Evolutionary conservation across 2,888 invertebrate genomes (phyloP).

Genomic region (Drosophila nigricruria): DNA sequence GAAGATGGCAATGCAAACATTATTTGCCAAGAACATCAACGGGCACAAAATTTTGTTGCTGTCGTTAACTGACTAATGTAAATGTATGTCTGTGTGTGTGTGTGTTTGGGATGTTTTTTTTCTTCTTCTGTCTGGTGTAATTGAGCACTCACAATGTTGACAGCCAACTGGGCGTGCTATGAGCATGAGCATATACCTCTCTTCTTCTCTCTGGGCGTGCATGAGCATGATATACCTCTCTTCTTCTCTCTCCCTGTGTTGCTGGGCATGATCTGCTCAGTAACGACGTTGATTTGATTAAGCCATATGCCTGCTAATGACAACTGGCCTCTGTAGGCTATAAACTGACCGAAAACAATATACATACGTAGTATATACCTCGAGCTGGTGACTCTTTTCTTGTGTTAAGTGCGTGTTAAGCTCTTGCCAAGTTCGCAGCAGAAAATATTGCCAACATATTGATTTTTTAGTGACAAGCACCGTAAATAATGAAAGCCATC

Average conservation of each 20-base stretch:
- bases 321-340: conserved; percentile 22
- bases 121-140: conserved; percentile 46
- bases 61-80: conserved; percentile 72
- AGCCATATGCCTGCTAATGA: conserved; percentile 66
- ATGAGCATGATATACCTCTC: conserved; percentile 10
- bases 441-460: conserved; percentile 22
- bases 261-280: conserved; percentile 21
- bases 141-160: conserved; percentile 56
- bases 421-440: background rate
- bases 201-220: background rate
- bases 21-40: conserved; percentile 34
- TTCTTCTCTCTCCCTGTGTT: background rate
- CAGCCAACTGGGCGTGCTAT: conserved; percentile 40
- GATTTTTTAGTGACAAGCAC: conserved; percentile 20
- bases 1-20: conserved; percentile 37
- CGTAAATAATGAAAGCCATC: conserved; percentile 11
- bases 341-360: conserved; percentile 14
- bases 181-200: too few species aligned
- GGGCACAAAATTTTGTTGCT: conserved; percentile 53
- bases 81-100: background rate
- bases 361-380: background rate
- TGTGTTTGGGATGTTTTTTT: background rate
- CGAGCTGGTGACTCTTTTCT: conserved; percentile 6
- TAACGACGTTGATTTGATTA: conserved; percentile 58
- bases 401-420: conserved; percentile 28